Conservation (phyloP, 2,113 vertebrate species). For the Perca flavescens region DNA sequence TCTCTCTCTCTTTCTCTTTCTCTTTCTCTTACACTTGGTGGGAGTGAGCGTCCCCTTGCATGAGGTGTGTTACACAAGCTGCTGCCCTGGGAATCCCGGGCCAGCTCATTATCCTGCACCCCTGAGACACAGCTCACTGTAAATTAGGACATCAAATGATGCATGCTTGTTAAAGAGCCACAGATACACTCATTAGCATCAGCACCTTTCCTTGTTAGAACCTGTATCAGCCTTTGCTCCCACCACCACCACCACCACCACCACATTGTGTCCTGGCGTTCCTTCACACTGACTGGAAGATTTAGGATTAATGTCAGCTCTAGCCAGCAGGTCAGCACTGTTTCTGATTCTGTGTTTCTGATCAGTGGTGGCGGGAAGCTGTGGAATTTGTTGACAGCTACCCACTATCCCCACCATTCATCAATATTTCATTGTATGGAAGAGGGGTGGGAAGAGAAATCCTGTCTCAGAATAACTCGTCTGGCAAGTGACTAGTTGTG, state of each 20-base stretch:
- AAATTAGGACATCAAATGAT: constrained; percentile 76
- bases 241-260: constrained; percentile 47
- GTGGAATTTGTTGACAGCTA: constrained; percentile 74
- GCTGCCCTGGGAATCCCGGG: constrained; percentile 76
- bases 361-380: constrained; percentile 70
- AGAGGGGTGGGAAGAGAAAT: not conserved
- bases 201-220: constrained; percentile 78
- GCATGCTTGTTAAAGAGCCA: constrained; percentile 73
- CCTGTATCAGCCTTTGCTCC: constrained; percentile 57
- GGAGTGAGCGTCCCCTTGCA: constrained; percentile 54
- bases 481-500: constrained; percentile 52
- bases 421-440: constrained; percentile 59
- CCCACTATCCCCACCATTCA: constrained; percentile 57
- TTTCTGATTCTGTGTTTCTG: constrained; percentile 55
- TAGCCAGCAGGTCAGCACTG: constrained; percentile 69
- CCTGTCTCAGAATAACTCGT: constrained; percentile 57
- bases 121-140: constrained; percentile 74
- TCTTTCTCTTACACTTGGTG: constrained; percentile 57
- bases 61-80: constrained; percentile 79
- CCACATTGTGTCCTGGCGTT: constrained; percentile 58
- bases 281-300: constrained; percentile 65
- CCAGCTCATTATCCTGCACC: constrained; percentile 78
- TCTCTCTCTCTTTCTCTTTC: constrained; percentile 5
- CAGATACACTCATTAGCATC: constrained; percentile 78
- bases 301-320: constrained; percentile 79